Conservation (phyloP, 2,113 vertebrate species). For the Corapipo altera region DNA sequence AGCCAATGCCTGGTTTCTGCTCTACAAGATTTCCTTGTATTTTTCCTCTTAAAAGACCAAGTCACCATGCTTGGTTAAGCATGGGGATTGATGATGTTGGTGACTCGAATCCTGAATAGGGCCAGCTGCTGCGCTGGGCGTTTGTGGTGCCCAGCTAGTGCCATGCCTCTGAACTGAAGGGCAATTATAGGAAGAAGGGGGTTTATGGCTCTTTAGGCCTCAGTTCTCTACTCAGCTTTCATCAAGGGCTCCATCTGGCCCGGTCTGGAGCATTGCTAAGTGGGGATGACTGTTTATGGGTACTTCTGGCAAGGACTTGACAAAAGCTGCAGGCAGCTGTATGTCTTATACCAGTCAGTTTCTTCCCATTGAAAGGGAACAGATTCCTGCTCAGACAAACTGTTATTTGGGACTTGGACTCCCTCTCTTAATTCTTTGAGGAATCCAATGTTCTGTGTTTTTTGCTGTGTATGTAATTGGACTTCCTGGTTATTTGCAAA, state of each 20-base stretch:
- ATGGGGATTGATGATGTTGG: background rate
- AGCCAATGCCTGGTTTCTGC: background rate
- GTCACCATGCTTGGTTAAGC: background rate
- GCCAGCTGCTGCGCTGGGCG: background rate
- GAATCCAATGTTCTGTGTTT: background rate
- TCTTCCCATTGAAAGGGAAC: background rate
- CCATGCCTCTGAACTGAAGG: background rate
- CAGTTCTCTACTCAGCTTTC: background rate
- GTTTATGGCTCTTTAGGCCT: background rate
- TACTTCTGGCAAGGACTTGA: background rate
- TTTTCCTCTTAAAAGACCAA: background rate
- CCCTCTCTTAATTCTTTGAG: background rate
- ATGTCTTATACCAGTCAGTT: background rate
- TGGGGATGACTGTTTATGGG: background rate
- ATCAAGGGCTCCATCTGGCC: background rate
- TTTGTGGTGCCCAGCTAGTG: background rate
- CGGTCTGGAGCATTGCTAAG: background rate
- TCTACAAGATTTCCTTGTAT: background rate
- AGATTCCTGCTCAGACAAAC: background rate
- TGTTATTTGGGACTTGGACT: background rate
- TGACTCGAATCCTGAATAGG: background rate
- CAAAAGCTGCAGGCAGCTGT: background rate
- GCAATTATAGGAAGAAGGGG: background rate
- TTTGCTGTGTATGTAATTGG: background rate
- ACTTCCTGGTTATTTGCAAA: conserved; percentile 26